These are phyloP conservation scores for Anser brachyrhynchus DNA, from an alignment of 2,113 vertebrate species.

Conservation along the genomic window DNA sequence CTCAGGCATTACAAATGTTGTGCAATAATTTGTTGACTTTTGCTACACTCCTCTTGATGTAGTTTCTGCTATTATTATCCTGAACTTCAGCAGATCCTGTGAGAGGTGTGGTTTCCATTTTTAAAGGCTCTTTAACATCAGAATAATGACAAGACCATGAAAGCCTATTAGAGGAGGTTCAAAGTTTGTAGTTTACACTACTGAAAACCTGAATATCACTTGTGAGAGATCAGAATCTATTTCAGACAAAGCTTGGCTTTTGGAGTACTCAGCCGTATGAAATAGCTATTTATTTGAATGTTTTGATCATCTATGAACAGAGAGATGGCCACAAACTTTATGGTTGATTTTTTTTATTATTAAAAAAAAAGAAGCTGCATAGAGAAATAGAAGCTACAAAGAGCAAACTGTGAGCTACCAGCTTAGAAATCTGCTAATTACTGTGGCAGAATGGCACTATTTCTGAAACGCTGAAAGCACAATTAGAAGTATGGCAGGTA, in stretches of 20 bases:
- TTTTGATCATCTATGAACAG: neutral
- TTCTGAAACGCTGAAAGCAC: neutral
- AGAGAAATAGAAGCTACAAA: neutral
- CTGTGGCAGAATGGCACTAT: neutral
- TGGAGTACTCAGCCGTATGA: neutral
- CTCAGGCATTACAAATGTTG: neutral
- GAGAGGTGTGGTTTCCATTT: neutral
- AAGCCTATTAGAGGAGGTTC: neutral
- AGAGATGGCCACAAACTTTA: neutral
- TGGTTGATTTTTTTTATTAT: neutral
- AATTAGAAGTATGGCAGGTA: neutral
- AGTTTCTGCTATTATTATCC: neutral
- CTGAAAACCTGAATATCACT: neutral
- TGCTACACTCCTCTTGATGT: neutral
- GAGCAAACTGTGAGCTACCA: neutral
- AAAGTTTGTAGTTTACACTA: neutral
- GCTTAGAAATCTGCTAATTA: slow-evolving; percentile 3
- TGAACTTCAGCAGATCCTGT: neutral
- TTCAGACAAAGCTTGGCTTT: neutral
- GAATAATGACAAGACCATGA: neutral
- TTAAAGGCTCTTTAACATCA: neutral
- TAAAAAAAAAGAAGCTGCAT: neutral
- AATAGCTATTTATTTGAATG: neutral
- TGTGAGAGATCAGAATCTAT: neutral
- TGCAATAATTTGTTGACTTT: neutral